Conservation (phyloP, 2,888 invertebrate species). For the Mythimna albipuncta region DNA sequence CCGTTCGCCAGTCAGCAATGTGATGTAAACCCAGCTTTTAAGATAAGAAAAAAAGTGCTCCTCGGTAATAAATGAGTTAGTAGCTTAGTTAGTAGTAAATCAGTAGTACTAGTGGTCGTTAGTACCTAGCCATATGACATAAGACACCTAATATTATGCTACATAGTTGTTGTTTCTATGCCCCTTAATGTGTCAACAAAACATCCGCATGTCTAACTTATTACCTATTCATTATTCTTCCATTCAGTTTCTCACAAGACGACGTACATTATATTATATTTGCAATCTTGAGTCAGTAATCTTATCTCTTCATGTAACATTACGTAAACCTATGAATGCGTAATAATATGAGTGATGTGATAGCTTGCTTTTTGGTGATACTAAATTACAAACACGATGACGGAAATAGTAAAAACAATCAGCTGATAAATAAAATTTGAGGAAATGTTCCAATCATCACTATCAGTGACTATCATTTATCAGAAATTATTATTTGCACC, state of each 20-base stretch:
- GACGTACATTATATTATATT: conserved; percentile 20
- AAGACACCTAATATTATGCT: conserved; percentile 1
- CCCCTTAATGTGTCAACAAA: conserved; percentile 23
- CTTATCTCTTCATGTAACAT: conserved; percentile 54
- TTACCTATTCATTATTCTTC: conserved; percentile 48
- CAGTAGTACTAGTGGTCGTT: conserved; percentile 29
- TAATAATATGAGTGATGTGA: conserved; percentile 41
- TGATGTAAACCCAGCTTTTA: conserved; percentile 36
- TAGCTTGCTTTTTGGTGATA: conserved; percentile 29
- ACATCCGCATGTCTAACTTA: conserved; percentile 39
- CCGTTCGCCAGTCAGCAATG: conserved; percentile 27
- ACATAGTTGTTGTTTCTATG: conserved; percentile 19
- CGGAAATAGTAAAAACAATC: conserved; percentile 41
- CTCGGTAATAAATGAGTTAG: conserved; percentile 25
- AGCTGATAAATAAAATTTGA: conserved; percentile 43
- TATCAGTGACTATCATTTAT: conserved; percentile 22
- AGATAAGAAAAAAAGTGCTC: conserved; percentile 42
- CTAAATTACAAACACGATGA: conserved; percentile 22
- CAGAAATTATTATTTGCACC: conserved; percentile 17
- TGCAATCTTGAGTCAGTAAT: conserved; percentile 51
- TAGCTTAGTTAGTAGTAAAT: conserved; percentile 24
- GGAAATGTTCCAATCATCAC: conserved; percentile 47
- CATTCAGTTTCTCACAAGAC: conserved; percentile 50
- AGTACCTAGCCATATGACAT: conserved; percentile 4
- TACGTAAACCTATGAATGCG: conserved; percentile 32